Conservation (phyloP, 2,113 vertebrate species). For the Saguinus midas region DNA sequence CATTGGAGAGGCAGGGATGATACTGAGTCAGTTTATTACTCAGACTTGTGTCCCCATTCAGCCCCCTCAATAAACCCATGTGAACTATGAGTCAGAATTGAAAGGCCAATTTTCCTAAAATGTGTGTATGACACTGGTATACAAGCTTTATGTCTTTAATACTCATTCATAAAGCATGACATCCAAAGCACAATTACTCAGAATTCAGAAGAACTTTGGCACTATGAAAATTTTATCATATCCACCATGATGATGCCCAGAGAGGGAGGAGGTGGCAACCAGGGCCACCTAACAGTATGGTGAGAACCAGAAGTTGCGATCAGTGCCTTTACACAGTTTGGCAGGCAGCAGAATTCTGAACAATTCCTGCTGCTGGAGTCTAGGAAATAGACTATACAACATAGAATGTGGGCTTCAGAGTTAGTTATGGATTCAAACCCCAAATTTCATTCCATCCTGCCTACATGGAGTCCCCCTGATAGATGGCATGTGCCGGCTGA, state of each 20-base stretch:
- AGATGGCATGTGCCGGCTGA: neutral
- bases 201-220: neutral
- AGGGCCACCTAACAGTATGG: neutral
- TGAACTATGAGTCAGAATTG: constrained; percentile 47
- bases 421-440: neutral
- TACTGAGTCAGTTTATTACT: constrained; percentile 38
- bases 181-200: neutral
- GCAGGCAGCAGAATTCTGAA: neutral
- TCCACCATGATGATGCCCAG: neutral
- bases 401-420: neutral
- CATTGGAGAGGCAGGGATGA: neutral
- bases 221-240: neutral
- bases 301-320: neutral
- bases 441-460: neutral
- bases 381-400: neutral
- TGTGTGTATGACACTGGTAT: neutral
- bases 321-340: neutral
- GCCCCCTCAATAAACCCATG: neutral
- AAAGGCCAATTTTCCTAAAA: neutral
- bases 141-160: neutral
- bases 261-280: neutral
- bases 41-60: neutral
- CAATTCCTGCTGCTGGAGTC: neutral
- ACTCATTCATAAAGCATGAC: neutral
- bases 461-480: neutral